Evolutionary conservation across 2,113 vertebrate genomes (phyloP).

Genomic region (Pleuronectes platessa): DNA sequence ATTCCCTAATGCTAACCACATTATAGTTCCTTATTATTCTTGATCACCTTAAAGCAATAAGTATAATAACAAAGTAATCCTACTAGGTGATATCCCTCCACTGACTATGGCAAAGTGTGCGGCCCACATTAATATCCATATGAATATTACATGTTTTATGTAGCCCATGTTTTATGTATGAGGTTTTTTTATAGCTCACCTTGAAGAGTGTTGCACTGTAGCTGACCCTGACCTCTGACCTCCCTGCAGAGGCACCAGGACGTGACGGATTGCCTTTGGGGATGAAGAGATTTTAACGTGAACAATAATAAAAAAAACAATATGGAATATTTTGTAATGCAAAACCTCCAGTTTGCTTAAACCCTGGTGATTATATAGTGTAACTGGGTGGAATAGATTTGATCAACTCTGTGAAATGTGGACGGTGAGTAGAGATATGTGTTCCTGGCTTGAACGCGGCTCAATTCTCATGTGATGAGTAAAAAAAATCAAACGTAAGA

Average conservation of each 20-base stretch:
- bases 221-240: conserved; percentile 48
- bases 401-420: background rate
- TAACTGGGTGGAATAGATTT: background rate
- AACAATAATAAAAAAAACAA: background rate
- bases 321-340: too few species aligned
- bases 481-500: background rate
- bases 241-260: background rate
- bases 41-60: background rate
- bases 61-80: background rate
- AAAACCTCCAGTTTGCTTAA: too few species aligned
- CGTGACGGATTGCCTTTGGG: conserved; percentile 4
- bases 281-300: conserved; percentile 10
- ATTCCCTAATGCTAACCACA: too few species aligned
- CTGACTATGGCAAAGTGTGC: background rate
- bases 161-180: background rate
- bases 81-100: too few species aligned
- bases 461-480: background rate
- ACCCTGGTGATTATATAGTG: background rate
- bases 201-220: conserved; percentile 13
- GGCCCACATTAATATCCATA: background rate
- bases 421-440: background rate
- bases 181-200: conserved; percentile 3
- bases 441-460: background rate
- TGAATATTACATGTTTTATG: background rate
- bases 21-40: too few species aligned